Percentiles rank a stretch among this genome's conserved stretches.
Evolutionary conservation across 2,113 vertebrate genomes (phyloP).

Genomic region (Poicephalus gulielmi): DNA sequence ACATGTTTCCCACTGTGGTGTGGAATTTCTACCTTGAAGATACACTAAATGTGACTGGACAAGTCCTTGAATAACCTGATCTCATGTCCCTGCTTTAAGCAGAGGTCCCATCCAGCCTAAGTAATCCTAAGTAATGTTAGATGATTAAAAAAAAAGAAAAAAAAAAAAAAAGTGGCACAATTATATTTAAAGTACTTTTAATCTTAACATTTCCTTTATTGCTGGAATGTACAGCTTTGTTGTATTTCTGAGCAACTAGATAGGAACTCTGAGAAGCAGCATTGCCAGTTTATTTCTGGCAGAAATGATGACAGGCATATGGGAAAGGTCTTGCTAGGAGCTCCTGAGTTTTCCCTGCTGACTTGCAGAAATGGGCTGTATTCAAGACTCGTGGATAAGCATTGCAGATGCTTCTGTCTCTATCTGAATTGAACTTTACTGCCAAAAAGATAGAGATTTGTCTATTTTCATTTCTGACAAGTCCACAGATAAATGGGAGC

Average conservation of each 20-base stretch:
- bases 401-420: neutral
- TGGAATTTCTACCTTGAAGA: neutral
- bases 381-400: neutral
- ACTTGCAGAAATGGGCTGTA: neutral
- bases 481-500: neutral
- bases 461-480: neutral
- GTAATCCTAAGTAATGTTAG: neutral
- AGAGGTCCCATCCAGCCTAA: neutral
- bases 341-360: neutral
- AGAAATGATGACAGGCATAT: neutral
- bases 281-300: neutral
- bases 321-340: neutral
- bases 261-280: neutral
- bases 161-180: neutral
- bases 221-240: neutral
- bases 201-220: neutral
- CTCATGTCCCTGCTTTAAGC: neutral
- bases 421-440: neutral
- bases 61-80: neutral
- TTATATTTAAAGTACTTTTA: neutral
- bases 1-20: neutral
- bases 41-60: neutral
- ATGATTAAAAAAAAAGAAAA: neutral
- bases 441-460: neutral
- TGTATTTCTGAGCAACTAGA: neutral